Conservation (phyloP, 64 coral and sea anemone species). For the Astreopora myriophthalma region DNA sequence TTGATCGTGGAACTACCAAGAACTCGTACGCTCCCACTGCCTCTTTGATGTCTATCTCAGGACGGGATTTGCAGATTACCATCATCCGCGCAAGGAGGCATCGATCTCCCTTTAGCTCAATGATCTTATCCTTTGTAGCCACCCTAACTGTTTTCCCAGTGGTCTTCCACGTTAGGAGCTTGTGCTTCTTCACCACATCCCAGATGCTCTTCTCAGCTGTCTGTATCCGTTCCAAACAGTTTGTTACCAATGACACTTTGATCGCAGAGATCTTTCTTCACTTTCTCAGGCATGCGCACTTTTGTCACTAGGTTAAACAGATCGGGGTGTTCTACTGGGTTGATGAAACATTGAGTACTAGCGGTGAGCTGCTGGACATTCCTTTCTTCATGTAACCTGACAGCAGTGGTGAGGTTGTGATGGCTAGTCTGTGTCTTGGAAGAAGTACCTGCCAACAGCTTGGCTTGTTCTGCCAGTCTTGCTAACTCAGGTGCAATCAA, state of each 20-base stretch:
- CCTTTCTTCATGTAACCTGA: not conserved
- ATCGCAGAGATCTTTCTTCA: constrained; percentile 45
- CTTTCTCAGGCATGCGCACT: constrained; percentile 33
- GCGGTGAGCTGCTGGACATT: constrained; percentile 14
- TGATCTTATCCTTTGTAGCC: constrained; percentile 29
- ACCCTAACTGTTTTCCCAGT: constrained; percentile 23
- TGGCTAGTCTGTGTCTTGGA: constrained; percentile 15
- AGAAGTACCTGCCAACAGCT: constrained; percentile 18
- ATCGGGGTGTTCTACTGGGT: constrained; percentile 9
- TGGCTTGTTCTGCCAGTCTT: constrained; percentile 32
- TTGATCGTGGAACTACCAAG: constrained; percentile 36
- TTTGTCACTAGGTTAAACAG: constrained; percentile 68
- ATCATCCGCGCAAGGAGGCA: constrained; percentile 30
- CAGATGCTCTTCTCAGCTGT: constrained; percentile 53
- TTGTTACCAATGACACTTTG: constrained; percentile 44
- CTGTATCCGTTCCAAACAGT: constrained; percentile 37
- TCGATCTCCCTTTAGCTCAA: constrained; percentile 62
- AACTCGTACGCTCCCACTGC: constrained; percentile 21
- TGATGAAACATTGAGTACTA: constrained; percentile 8
- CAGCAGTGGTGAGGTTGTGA: constrained; percentile 25
- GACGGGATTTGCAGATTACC: constrained; percentile 37
- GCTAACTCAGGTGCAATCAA: constrained; percentile 51
- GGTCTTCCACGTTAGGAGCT: constrained; percentile 60
- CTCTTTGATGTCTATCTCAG: constrained; percentile 45
- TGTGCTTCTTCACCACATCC: constrained; percentile 49